phyloP scores from a whole-genome alignment of 2,113 vertebrate species.

The Mormyrus iriodes region DNA sequence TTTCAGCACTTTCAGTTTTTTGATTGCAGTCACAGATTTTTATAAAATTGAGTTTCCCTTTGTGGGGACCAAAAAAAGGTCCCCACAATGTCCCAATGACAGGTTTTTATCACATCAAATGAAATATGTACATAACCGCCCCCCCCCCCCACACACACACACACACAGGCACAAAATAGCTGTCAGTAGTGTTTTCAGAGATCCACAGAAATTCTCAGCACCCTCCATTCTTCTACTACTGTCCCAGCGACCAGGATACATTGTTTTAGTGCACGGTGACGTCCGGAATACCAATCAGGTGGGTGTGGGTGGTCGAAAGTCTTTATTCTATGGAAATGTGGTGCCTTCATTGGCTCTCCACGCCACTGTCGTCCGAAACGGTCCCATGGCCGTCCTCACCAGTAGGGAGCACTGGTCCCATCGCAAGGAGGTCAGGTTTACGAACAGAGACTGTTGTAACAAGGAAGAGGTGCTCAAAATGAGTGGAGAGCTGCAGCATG shows the following conservation, averaged over 20 bases:
- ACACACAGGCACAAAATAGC: neutral
- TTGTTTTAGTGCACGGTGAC: neutral
- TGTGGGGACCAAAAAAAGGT: neutral
- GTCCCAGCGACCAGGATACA: neutral
- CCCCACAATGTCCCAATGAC: neutral
- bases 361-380: neutral
- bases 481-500: neutral
- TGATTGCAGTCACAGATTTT: neutral
- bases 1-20: neutral
- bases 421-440: constrained; percentile 1
- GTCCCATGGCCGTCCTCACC: constrained; percentile 28
- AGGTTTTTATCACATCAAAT: neutral
- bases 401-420: constrained; percentile 17
- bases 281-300: neutral
- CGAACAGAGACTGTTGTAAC: constrained; percentile 32
- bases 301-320: neutral
- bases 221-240: neutral
- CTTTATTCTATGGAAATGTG: neutral
- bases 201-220: neutral
- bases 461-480: constrained; percentile 31
- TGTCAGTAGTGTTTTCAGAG: neutral
- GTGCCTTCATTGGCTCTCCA: neutral
- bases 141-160: neutral
- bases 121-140: no score
- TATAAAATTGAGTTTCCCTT: neutral